Percentiles rank a stretch among this genome's conserved stretches.
Conservation (phyloP, 2,113 vertebrate species). For the Barbus barbus region DNA sequence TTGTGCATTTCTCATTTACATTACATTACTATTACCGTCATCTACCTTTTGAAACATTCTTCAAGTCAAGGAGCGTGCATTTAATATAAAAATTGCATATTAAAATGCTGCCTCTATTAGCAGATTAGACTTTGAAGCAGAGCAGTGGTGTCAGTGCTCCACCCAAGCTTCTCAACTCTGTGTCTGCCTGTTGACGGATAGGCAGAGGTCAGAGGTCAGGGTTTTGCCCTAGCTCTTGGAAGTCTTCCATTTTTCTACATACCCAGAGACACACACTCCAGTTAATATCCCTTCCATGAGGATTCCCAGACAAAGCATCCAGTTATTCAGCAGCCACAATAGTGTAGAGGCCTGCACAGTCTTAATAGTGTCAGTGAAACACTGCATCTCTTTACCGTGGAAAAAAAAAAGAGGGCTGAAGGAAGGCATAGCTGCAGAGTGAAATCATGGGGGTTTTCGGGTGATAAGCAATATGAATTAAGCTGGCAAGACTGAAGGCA, state of each 20-base stretch:
- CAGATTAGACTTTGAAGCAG: neutral
- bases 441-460: slow-evolving; percentile 57
- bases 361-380: slow-evolving; percentile 47
- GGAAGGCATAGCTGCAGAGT: slow-evolving; percentile 53
- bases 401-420: slow-evolving; percentile 22
- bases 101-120: neutral
- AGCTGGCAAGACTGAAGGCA: slow-evolving; percentile 43
- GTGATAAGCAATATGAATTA: slow-evolving; percentile 53
- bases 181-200: slow-evolving; percentile 35
- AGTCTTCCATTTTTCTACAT: slow-evolving; percentile 36
- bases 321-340: slow-evolving; percentile 57
- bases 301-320: slow-evolving; percentile 67
- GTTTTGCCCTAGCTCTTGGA: slow-evolving; percentile 47
- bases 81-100: neutral
- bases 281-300: slow-evolving; percentile 59
- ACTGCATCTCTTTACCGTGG: slow-evolving; percentile 46
- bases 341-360: slow-evolving; percentile 36
- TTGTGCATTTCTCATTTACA: neutral
- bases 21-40: neutral
- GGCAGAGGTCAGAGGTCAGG: slow-evolving; percentile 44
- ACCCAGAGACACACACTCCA: neutral
- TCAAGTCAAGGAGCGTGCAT: neutral
- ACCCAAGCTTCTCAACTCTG: slow-evolving; percentile 20
- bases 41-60: neutral
- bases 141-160: neutral